phyloP scores from a whole-genome alignment of 1,140 invertebrate genomes.

The Ericerus pela region DNA sequence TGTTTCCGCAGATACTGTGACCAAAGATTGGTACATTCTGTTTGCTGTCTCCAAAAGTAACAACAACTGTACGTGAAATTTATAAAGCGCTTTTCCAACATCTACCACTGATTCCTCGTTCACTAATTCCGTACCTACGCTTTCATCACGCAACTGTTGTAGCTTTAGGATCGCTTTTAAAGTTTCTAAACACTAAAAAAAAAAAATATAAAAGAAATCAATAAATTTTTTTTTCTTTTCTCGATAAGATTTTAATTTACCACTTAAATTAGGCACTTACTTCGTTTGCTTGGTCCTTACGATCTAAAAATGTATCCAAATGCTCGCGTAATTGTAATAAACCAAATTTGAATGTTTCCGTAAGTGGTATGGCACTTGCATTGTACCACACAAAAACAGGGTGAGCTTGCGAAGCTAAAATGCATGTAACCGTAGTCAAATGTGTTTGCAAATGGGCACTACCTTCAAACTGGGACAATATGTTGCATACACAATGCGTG shows the following conservation, averaged over 20 bases:
- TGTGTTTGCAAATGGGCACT: constrained; percentile 36
- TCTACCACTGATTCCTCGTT: constrained; percentile 50
- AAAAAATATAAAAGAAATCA: constrained; percentile 15
- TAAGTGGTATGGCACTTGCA: constrained; percentile 37
- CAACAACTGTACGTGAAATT: constrained; percentile 83
- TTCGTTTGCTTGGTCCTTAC: constrained; percentile 76
- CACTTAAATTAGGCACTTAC: constrained; percentile 34
- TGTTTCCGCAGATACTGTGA: constrained; percentile 35
- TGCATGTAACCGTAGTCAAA: constrained; percentile 47
- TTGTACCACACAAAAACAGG: constrained; percentile 61
- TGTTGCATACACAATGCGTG: constrained; percentile 37
- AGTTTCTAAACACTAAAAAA: constrained; percentile 49
- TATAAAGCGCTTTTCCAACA: constrained; percentile 71
- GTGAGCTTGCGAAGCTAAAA: constrained; percentile 40
- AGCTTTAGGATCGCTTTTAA: constrained; percentile 59
- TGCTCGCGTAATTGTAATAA: constrained; percentile 91
- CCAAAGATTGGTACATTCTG: constrained; percentile 63
- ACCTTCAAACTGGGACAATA: constrained; percentile 30
- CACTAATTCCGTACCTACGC: constrained; percentile 11
- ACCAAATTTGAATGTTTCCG: constrained; percentile 68
- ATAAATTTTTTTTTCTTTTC: background rate
- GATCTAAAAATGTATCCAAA: constrained; percentile 83
- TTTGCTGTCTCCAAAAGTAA: constrained; percentile 79
- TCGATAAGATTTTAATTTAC: background rate
- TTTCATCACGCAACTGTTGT: constrained; percentile 48